These are phyloP conservation scores for Caenorhabditis auriculariae DNA, from an alignment of 2,888 invertebrate species.

Conservation along the genomic window DNA sequence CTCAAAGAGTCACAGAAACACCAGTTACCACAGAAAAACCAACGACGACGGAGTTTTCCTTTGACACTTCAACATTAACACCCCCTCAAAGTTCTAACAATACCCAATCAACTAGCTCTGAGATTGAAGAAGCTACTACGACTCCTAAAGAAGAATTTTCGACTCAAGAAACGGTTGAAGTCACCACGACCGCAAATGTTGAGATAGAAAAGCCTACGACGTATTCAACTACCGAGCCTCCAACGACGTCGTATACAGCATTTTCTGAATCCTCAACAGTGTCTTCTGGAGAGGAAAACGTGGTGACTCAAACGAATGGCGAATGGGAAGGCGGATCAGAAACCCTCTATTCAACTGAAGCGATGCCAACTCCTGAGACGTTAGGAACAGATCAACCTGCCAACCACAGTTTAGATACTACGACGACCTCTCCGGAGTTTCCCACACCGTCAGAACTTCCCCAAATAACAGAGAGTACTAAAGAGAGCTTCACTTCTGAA, in stretches of 20 bases:
- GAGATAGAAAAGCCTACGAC: constrained; percentile 2
- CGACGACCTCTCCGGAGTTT: constrained; percentile 2
- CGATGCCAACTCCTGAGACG: constrained; percentile 1
- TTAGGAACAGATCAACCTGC: neutral
- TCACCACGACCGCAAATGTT: neutral
- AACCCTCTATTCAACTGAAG: neutral
- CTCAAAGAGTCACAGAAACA: too few species aligned
- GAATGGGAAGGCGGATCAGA: neutral
- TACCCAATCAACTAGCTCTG: too few species aligned
- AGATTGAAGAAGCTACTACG: constrained; percentile 1
- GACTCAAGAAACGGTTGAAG: neutral
- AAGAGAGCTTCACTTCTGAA: neutral
- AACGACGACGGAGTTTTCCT: too few species aligned
- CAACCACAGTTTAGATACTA: too few species aligned
- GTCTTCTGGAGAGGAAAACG: neutral
- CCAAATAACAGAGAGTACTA: neutral
- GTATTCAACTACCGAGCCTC: neutral
- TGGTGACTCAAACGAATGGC: too few species aligned
- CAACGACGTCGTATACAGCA: neutral
- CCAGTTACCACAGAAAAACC: too few species aligned
- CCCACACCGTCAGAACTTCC: neutral
- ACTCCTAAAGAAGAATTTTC: constrained; percentile 7
- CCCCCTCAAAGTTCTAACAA: too few species aligned
- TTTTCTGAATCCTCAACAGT: constrained; percentile 1
- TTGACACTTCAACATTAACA: too few species aligned